Base-by-base conservation (phyloP, 2,797 vertebrate genomes). In the Phrynocephalus guinanensis region DNA sequence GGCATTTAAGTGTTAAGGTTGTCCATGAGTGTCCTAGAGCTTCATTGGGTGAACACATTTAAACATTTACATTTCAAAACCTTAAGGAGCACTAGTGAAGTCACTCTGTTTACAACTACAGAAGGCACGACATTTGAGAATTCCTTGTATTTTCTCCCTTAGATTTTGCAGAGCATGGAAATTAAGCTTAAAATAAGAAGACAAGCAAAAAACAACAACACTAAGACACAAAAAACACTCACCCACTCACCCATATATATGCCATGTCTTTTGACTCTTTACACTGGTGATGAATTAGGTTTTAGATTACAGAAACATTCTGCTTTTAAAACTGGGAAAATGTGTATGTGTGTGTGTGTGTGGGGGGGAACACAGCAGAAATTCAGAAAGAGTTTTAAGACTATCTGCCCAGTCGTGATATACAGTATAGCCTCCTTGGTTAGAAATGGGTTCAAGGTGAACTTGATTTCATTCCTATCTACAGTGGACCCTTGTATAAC, bases 31-130 rank as follows among this genome's bases (percentile, higher is more conserved):
- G 52, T 13, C 13, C 13, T 56, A 13, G 52, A 13, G 6, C 52
- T 56, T 56, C 52, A 56, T 56, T 9, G 52, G 52, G 9, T 63
- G 60, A 63, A 63, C 15, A 63, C 60, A 56, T 56, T 56, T 56
- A 73, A 73, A 80, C 50, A n/a, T 50, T 44, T 84, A 3, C 76
- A 68, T 70, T 78, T 85, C 66, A 71, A 63, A 63, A 63, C 60
- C 60, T 63, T 20, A 16, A 63, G 15, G 60, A 63, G 60, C 20
- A 15, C 18, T 56, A 11, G 52, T 56, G 13, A 56, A 56, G 11
- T 56, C 52, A 56, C 52, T 56, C 8, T 56, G 9, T 56, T 56
- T 56, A 56, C 13, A 68, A 82, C 26, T 30, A 20, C 48, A 87
- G 73, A 52, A 3, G 82, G 60, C 63, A 38, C 28, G 50, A 75